Percentiles rank a stretch among this genome's conserved stretches.
Evolutionary conservation across 2,797 vertebrate species (phyloP).

Genomic region (Lagocephalus sceleratus): DNA sequence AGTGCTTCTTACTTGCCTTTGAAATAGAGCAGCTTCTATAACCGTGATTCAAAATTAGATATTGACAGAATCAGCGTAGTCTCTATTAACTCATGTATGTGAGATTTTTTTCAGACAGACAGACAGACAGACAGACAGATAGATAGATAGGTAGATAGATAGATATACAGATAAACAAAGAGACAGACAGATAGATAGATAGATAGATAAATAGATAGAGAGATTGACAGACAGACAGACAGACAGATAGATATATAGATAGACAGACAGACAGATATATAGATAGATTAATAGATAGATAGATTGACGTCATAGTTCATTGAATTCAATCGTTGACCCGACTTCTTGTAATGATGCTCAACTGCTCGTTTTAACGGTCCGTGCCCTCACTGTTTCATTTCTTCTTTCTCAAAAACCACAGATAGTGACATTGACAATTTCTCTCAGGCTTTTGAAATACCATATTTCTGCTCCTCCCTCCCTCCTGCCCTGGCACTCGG

Average conservation of each 20-base stretch:
- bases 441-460: slow-evolving; percentile 26
- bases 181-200: no score
- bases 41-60: slow-evolving; percentile 54
- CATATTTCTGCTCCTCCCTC: slow-evolving; percentile 7
- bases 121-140: no score
- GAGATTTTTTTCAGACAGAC: no score
- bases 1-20: slow-evolving; percentile 37
- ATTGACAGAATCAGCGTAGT: slow-evolving; percentile 29
- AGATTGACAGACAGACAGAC: no score
- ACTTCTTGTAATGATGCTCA: slow-evolving; percentile 22
- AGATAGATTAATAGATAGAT: no score
- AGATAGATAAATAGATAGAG: no score
- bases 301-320: no score
- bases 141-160: no score
- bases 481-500: not conserved
- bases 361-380: slow-evolving; percentile 43
- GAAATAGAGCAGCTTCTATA: slow-evolving; percentile 44
- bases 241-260: no score
- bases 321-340: no score
- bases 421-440: slow-evolving; percentile 63
- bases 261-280: no score
- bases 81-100: slow-evolving; percentile 14
- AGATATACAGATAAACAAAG: no score
- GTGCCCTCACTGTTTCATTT: slow-evolving; percentile 69
- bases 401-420: slow-evolving; percentile 66